Evolutionary conservation across 2,797 vertebrate genomes (phyloP).

Genomic region (Tiaroga cobitis): DNA sequence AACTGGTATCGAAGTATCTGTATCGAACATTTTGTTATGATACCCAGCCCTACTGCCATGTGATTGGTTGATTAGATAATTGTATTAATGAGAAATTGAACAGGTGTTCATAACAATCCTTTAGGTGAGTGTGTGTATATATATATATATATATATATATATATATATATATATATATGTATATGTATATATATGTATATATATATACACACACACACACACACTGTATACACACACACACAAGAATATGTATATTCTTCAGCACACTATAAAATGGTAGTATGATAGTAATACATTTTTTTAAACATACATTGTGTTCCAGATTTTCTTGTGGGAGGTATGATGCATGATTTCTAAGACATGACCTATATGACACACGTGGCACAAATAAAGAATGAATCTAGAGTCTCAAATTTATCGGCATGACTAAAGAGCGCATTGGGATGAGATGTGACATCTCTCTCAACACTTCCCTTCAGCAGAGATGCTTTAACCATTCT

Average conservation of each 20-base stretch:
- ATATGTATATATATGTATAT: too few species aligned
- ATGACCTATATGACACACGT: conserved; percentile 46
- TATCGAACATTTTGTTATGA: too few species aligned
- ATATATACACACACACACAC: too few species aligned
- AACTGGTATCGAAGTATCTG: too few species aligned
- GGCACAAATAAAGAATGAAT: conserved; percentile 50
- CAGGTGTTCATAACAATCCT: too few species aligned
- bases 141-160: background rate
- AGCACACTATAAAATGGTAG: background rate
- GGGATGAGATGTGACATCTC: conserved; percentile 52
- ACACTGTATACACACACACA: too few species aligned
- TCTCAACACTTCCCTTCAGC: conserved; percentile 53
- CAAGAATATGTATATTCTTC: background rate
- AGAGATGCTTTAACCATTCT: conserved; percentile 40
- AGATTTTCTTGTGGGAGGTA: conserved; percentile 3
- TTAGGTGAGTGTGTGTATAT: too few species aligned
- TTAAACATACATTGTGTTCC: background rate
- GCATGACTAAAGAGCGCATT: conserved; percentile 63
- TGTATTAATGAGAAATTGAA: too few species aligned
- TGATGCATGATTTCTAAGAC: conserved; percentile 25
- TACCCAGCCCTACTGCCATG: too few species aligned
- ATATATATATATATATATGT: too few species aligned
- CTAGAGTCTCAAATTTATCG: conserved; percentile 61
- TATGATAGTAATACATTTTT: background rate
- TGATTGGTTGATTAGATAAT: too few species aligned